phyloP scores from a whole-genome alignment of 2,888 invertebrate species.

The Junonia oenone region DNA sequence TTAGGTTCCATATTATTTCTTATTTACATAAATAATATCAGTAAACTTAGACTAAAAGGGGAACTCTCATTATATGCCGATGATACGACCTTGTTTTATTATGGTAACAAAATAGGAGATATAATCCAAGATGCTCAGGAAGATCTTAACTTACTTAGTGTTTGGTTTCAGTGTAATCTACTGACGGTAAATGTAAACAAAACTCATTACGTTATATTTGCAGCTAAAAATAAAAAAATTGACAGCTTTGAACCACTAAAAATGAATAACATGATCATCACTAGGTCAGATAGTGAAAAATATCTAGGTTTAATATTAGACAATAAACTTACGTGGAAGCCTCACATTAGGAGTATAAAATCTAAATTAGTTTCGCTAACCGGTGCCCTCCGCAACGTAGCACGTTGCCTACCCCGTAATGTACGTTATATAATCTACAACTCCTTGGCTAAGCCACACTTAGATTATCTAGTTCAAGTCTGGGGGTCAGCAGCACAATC shows the following conservation, averaged over 20 bases:
- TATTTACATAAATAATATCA: conserved; percentile 15
- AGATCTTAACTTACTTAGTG: conserved; percentile 2
- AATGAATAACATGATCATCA: conserved; percentile 4
- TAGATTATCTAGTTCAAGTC: conserved; percentile 18
- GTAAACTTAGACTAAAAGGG: conserved; percentile 5
- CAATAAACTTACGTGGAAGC: conserved; percentile 15
- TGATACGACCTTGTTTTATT: conserved; percentile 17
- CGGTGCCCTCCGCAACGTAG: conserved; percentile 7
- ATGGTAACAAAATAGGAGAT: not conserved
- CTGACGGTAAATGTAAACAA: conserved; percentile 13
- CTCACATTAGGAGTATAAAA: conserved; percentile 9
- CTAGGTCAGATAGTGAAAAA: conserved; percentile 10
- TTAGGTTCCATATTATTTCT: conserved; percentile 11
- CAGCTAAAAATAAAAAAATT: conserved; percentile 4
- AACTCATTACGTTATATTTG: conserved; percentile 9
- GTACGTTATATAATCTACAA: conserved; percentile 21
- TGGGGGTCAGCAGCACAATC: conserved; percentile 16
- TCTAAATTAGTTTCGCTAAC: conserved; percentile 10
- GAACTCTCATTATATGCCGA: conserved; percentile 11
- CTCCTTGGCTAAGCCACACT: conserved; percentile 18
- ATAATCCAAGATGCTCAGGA: conserved; percentile 12
- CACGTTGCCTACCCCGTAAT: conserved; percentile 9
- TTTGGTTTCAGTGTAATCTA: conserved; percentile 17
- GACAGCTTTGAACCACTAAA: not conserved
- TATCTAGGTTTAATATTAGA: conserved; percentile 13